Base-by-base conservation (phyloP, 2,113 vertebrate species). In the Phalacrocorax carbo region DNA sequence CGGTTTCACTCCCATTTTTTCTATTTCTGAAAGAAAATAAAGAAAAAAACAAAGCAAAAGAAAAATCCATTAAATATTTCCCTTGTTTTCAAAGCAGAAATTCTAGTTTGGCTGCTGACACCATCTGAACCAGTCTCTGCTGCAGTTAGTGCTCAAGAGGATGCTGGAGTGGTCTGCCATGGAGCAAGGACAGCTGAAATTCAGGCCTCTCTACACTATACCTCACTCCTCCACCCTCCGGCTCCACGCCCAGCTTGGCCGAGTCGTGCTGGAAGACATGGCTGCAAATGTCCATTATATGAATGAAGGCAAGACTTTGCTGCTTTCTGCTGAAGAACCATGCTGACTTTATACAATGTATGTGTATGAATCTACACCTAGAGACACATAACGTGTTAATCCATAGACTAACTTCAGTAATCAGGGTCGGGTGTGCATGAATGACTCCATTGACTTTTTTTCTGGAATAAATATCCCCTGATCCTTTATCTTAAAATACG, bases 1-100 rank as follows among this genome's bases (percentile, higher is more conserved):
- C 0, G 0, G 36, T 11, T 90, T 69, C 8, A 0, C 15, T 57
- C 17, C 77, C 2, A 0, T 36, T 71, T 75, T 60, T 44, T 21
- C 30, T 52, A 9, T 65, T 93, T 82, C 71, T 92, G 58, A 52
- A 88, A 85, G 42, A 44, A 44, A 15, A 44, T 14, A 44, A 44
- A 44, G 15, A 16, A 66, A 29, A 38, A 82, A 38, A 29, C 5
- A 57, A 27, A 64, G 13, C 17, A 49, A 49, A 85, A 75, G 4
- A 30, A 58, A 82, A 76, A 1, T 4, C 2, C 25, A 23, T 40
- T 17, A 34, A 61, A 36, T 17, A 2, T 4, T 57, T 40, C 13
- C 26, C 38, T 65, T 60, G 49, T 10, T 49, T 62, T 49, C 36
- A 46, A 84, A 84, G 40, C 23, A 83, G 80, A 42, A 60, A 40